Conservation (phyloP, 2,888 invertebrate genomes). For the Alentia gelatinosa region DNA sequence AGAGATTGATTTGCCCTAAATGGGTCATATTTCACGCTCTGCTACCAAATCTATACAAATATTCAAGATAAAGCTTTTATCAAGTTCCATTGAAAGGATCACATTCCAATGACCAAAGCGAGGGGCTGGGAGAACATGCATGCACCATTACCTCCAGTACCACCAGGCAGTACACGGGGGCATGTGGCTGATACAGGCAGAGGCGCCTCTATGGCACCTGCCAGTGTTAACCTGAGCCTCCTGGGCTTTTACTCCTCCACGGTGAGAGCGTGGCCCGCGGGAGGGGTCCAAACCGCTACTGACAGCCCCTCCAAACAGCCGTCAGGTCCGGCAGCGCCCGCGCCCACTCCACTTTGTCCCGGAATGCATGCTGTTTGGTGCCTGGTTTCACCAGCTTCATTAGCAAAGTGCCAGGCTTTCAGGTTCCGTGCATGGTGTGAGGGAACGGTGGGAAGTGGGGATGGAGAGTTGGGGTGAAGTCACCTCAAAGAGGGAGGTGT, state of each 20-base stretch:
- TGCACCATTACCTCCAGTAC: too few species aligned
- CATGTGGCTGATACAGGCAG: background rate
- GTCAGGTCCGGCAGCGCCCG: background rate
- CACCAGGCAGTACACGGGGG: background rate
- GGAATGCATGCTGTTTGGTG: background rate
- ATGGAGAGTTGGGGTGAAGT: background rate
- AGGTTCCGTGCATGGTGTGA: background rate
- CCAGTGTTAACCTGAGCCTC: background rate
- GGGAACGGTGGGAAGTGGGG: background rate
- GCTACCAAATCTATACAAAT: too few species aligned
- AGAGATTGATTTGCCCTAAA: too few species aligned
- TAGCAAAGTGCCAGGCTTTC: constrained; percentile 12
- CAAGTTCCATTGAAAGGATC: too few species aligned
- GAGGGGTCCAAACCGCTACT: background rate
- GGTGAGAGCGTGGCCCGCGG: background rate
- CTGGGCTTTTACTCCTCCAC: background rate
- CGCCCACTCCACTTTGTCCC: background rate
- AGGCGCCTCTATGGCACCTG: background rate
- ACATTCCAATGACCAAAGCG: too few species aligned
- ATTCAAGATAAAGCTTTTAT: too few species aligned
- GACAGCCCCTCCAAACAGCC: background rate
- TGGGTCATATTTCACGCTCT: too few species aligned
- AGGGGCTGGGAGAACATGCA: too few species aligned
- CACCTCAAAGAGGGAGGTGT: too few species aligned
- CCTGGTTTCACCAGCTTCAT: background rate